Evolutionary conservation across 1,140 invertebrate genomes (phyloP).

Genomic region (Venturia canescens): DNA sequence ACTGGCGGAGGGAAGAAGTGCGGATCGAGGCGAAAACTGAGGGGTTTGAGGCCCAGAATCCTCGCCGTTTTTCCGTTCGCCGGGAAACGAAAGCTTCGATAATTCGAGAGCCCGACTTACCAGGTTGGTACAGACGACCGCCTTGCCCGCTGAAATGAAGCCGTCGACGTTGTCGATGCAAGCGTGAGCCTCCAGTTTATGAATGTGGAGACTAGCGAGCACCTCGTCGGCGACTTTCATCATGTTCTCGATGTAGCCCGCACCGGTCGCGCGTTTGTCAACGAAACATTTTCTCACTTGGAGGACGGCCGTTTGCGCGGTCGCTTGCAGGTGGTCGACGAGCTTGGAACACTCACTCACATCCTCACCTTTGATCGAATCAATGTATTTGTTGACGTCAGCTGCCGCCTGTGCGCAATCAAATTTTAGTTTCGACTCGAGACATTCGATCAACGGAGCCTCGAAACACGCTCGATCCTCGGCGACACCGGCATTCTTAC

Average conservation of each 20-base stretch:
- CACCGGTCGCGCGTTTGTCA: constrained; percentile 51
- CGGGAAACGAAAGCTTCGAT: not conserved
- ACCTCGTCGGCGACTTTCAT: constrained; percentile 42
- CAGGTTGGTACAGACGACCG: constrained; percentile 57
- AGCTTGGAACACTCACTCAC: constrained; percentile 49
- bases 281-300: constrained; percentile 56
- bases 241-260: constrained; percentile 54
- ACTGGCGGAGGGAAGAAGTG: too few relatives aligned
- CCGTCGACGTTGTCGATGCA: constrained; percentile 57
- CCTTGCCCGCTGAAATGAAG: constrained; percentile 39
- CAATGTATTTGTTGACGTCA: constrained; percentile 32
- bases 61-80: too few relatives aligned
- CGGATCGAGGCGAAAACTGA: too few relatives aligned
- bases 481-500: too few relatives aligned
- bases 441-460: too few relatives aligned
- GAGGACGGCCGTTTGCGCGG: constrained; percentile 40
- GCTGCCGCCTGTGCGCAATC: constrained; percentile 32
- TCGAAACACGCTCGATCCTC: too few relatives aligned
- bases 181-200: constrained; percentile 51
- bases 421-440: constrained; percentile 15
- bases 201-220: constrained; percentile 23
- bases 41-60: too few relatives aligned
- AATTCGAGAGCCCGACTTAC: constrained; percentile 52
- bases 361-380: constrained; percentile 28
- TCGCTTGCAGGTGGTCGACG: constrained; percentile 29